Evolutionary conservation across 2,888 invertebrate genomes (phyloP), one percentile per base, ranked within the genome.

Genomic region (Hirtodrosophila trivittata): DNA sequence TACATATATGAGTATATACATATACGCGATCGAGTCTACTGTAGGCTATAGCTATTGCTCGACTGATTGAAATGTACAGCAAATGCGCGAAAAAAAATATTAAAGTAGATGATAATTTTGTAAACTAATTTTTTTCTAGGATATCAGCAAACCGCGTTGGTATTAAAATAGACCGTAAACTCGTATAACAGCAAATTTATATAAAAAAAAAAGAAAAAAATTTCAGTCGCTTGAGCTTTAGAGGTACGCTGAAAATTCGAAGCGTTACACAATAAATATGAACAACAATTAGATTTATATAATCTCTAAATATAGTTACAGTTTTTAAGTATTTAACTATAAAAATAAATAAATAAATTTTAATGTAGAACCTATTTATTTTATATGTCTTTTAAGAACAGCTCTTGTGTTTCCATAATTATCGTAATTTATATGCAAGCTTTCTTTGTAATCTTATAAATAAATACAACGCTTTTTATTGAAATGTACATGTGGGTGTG

Each of bases 221-320:
- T 87, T 89, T 89, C 89, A 86, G 77, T 89, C 85, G 80, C 89
- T 89, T 88, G 89, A 89, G 89, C 89, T 80, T 88, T 88, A 87
- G 89, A 66, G 33, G 50, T 68, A 73, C 35, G 71, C 72, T 54
- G 64, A 63, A 54, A 59, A 59, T 75, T 62, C 51, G 67, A 62
- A 37, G 55, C 64, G 66, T 56, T 57, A 63, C 71, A 65, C 67
- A 85, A 77, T 67, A 78, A 75, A 67, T 78, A 82, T 72, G 82
- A 86, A 85, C 82, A 82, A 78, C 76, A 85, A 78, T 82, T 85
- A 82, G 87, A 85, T 75, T 84, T 82, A 81, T 70, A 86, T 85
- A 85, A 82, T 85, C 78, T 77, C 69, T 82, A 86, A 85, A 85
- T 75, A 87, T 82, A 82, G 87, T 75, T 85, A 67, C 88, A 86